Percentiles rank a stretch among this genome's conserved stretches.
Evolutionary conservation across 2,888 invertebrate genomes (phyloP).

Genomic region (Drosophila maculinotata): DNA sequence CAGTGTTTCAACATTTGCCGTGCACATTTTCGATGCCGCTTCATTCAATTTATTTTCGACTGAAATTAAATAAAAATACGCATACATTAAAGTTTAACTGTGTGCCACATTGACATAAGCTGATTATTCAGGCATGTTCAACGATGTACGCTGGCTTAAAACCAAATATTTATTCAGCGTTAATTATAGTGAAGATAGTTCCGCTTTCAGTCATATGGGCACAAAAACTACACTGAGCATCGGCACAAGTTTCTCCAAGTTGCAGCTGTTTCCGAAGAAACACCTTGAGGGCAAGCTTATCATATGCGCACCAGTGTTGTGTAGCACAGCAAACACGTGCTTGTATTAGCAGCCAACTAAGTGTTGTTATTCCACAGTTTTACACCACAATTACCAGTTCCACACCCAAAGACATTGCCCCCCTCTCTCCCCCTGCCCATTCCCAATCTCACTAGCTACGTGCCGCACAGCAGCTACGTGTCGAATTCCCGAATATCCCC

Average conservation of each 20-base stretch:
- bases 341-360: conserved; percentile 74
- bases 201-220: neutral
- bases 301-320: conserved; percentile 39
- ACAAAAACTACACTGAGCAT: neutral
- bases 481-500: conserved; percentile 75
- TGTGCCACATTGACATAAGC: conserved; percentile 51
- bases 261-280: neutral
- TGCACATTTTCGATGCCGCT: conserved; percentile 58
- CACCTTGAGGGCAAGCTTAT: conserved; percentile 10
- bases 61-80: conserved; percentile 78
- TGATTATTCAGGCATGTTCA: conserved; percentile 48
- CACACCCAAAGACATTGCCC: conserved; percentile 9
- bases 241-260: neutral
- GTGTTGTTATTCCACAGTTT: conserved; percentile 79
- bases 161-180: neutral
- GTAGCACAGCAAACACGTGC: conserved; percentile 65
- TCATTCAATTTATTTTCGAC: conserved; percentile 69
- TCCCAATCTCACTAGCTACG: conserved; percentile 54
- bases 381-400: conserved; percentile 76
- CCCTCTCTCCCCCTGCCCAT: conserved; percentile 5
- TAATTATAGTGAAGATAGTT: conserved; percentile 1
- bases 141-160: neutral
- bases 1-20: conserved; percentile 51
- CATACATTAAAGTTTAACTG: conserved; percentile 42
- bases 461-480: conserved; percentile 67